These are phyloP conservation scores for Oreotrochilus melanogaster DNA, from an alignment of 2,113 vertebrate species.

Conservation along the genomic window DNA sequence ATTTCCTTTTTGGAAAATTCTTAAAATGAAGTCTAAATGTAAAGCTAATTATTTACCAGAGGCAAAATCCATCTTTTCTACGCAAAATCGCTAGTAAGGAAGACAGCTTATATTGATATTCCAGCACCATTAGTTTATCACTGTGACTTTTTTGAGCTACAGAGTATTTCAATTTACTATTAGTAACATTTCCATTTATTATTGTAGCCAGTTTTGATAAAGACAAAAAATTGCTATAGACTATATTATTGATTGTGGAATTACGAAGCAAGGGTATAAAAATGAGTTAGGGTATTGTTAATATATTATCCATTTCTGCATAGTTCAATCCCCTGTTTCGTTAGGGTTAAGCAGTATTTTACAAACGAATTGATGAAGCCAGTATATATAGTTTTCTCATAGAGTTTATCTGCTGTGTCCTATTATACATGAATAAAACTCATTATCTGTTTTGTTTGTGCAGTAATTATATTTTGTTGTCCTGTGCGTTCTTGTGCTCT, in stretches of 20 bases:
- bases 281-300: slow-evolving; percentile 61
- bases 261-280: slow-evolving; percentile 60
- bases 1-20: not conserved
- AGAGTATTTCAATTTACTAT: slow-evolving; percentile 46
- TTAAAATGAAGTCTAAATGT: not conserved
- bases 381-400: slow-evolving; percentile 48
- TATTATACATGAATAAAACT: slow-evolving; percentile 74
- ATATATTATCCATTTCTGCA: slow-evolving; percentile 53
- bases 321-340: slow-evolving; percentile 38
- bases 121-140: slow-evolving; percentile 61
- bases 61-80: not conserved
- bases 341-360: slow-evolving; percentile 66
- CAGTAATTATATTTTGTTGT: slow-evolving; percentile 78
- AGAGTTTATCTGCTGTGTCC: slow-evolving; percentile 47
- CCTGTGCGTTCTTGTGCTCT: slow-evolving; percentile 71
- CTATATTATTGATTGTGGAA: slow-evolving; percentile 63
- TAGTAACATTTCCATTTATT: slow-evolving; percentile 69
- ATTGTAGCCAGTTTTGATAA: slow-evolving; percentile 64
- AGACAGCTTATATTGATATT: slow-evolving; percentile 34
- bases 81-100: not conserved
- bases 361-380: slow-evolving; percentile 73
- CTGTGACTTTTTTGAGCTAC: slow-evolving; percentile 28
- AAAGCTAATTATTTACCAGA: slow-evolving; percentile 13
- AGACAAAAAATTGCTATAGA: slow-evolving; percentile 60
- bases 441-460: slow-evolving; percentile 81